Evolutionary conservation across 1,140 invertebrate genomes (phyloP).

Genomic region (Diabrotica virgifera): DNA sequence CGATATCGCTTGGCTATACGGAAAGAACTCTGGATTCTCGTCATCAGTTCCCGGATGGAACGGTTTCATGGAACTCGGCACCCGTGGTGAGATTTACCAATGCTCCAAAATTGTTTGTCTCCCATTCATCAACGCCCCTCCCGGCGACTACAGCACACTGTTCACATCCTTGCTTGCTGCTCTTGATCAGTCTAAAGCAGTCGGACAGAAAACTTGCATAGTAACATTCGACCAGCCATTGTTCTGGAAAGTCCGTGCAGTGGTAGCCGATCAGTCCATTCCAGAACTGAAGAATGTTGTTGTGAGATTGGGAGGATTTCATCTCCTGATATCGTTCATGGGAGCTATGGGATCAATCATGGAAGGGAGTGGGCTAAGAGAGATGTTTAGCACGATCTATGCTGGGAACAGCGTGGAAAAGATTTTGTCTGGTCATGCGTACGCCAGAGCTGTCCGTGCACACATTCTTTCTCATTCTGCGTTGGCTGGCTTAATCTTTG

Average conservation of each 20-base stretch:
- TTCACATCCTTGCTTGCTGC: background rate
- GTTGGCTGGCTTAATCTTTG: background rate
- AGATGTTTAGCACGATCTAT: background rate
- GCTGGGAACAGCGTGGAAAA: background rate
- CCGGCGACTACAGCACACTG: background rate
- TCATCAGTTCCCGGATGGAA: background rate
- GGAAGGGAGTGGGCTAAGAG: background rate
- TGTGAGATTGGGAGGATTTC: background rate
- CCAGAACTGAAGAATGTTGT: background rate
- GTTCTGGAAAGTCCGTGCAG: background rate
- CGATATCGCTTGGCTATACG: background rate
- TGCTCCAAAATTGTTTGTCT: background rate
- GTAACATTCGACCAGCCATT: slow-evolving; percentile 1
- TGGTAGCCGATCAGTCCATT: background rate
- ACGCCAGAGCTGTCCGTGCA: background rate
- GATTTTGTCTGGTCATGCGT: background rate
- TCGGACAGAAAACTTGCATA: background rate
- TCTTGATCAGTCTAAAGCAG: background rate
- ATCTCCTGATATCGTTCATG: background rate
- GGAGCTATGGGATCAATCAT: background rate
- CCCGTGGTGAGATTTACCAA: background rate
- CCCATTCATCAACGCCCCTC: background rate
- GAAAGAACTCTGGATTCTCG: background rate
- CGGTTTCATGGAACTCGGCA: background rate
- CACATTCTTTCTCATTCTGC: background rate